Evolutionary conservation across 2,888 invertebrate genomes (phyloP), one percentile per base, ranked within the genome.

Genomic region (Ophraella communa): DNA sequence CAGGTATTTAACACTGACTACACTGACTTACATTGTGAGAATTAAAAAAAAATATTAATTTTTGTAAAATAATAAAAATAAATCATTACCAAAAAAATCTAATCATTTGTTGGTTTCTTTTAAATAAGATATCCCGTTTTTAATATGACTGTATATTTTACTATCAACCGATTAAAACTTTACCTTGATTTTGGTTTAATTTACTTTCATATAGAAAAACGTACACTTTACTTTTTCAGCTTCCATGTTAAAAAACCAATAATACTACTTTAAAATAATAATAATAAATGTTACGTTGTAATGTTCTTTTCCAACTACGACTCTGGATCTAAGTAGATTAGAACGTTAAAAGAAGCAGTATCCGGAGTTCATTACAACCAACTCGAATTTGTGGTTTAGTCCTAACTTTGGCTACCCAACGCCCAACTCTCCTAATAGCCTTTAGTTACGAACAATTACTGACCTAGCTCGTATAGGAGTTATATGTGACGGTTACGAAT

Each of bases 371-470:
- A 51, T 51, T 51, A 51, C 49, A 51, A 11, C 17, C 24, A 51
- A 51, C 49, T 51, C 49, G 49, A 51, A 51, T 24, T 51, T 51
- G 49, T 27, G 49, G 49, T 51, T 24, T 51, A 51, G 24, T 51
- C 24, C 44, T 44, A 18, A 44, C 49, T 27, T 49, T 14, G 14
- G 14, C 8, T 39, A 21, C 35, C 56, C 56, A 7, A 21, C 14
- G 20, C 44, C 42, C n/a, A 49, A 30, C 56, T 62, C 56, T 62
- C 27, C 18, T 39, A 62, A 62, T 56, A 62, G 51, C 42, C 62
- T 56, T 58, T 51, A 62, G 56, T 62, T 56, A 62, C 56, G 51
- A 51, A 42, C 62, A 27, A 62, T 56, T 62, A 56, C 62, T 59
- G 53, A 35, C 49, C 59, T 47, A 54, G 58, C 47, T 27, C 17